Conservation (phyloP, 2,113 vertebrate genomes). For the Hyperopisus bebe region DNA sequence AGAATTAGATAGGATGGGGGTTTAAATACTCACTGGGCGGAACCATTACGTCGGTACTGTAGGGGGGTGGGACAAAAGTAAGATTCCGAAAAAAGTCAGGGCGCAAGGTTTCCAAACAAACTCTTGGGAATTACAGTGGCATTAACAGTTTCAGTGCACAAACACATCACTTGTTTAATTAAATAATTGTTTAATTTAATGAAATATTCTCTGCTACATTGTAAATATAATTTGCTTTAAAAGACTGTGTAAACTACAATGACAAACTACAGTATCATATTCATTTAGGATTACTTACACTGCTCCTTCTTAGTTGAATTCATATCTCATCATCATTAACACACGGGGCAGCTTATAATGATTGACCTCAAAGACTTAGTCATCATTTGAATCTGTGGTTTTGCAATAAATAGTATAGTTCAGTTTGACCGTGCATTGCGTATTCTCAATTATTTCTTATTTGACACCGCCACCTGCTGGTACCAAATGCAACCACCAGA, state of each 20-base stretch:
- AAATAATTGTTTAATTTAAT: not conserved
- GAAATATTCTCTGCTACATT: not conserved
- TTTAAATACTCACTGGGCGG: slow-evolving; percentile 61
- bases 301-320: not conserved
- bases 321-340: not conserved
- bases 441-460: not conserved
- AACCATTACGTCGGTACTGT: slow-evolving; percentile 57
- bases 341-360: not conserved
- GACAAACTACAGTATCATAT: not conserved
- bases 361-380: not conserved
- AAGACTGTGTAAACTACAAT: not conserved
- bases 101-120: not conserved
- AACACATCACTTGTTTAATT: not conserved
- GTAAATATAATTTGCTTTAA: not conserved
- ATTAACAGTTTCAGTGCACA: not conserved
- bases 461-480: not conserved
- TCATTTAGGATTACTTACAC: not conserved
- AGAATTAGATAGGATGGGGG: not conserved
- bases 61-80: slow-evolving; percentile 23
- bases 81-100: not conserved
- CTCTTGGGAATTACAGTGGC: not conserved
- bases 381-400: not conserved
- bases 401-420: not conserved
- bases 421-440: not conserved
- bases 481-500: not conserved